Conservation (phyloP, 2,113 vertebrate species). For the Hypomesus transpacificus region DNA sequence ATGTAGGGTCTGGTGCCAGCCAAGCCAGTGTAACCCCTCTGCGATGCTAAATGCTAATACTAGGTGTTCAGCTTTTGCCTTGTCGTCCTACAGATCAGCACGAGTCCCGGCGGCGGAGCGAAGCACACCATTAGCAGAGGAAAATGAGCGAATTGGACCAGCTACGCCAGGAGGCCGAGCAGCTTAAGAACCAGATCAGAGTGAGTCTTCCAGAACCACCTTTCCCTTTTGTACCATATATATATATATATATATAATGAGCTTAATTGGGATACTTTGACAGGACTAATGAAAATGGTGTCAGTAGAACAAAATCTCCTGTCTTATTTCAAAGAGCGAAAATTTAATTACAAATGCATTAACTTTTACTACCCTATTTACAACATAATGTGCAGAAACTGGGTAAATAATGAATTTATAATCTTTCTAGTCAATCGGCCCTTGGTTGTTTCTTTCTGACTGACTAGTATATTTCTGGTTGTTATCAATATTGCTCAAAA, state of each 20-base stretch:
- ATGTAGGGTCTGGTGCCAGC: too few relatives aligned
- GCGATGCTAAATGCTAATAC: background rate
- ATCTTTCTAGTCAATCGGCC: too few relatives aligned
- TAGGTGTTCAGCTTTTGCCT: slow-evolving; percentile 21
- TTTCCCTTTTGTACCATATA: background rate
- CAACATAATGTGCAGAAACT: too few relatives aligned
- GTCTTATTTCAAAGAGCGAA: too few relatives aligned
- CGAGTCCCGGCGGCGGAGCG: slow-evolving; percentile 77
- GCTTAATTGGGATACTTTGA: background rate
- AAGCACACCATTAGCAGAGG: slow-evolving; percentile 80
- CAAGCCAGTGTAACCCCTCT: background rate
- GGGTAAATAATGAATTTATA: too few relatives aligned
- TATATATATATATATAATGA: background rate
- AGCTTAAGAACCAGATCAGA: slow-evolving; percentile 99
- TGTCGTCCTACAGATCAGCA: slow-evolving; percentile 74
- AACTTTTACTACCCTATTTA: too few relatives aligned
- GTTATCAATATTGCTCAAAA: too few relatives aligned
- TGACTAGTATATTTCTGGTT: too few relatives aligned
- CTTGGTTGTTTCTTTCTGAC: too few relatives aligned
- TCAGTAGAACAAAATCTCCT: too few relatives aligned
- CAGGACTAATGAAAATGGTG: too few relatives aligned
- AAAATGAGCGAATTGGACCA: slow-evolving; percentile 99
- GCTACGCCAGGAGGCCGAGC: slow-evolving; percentile 98
- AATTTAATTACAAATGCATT: too few relatives aligned
- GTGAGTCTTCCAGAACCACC: slow-evolving; percentile 69